Conservation (phyloP, 2,797 vertebrate species). For the Dipus sagitta region DNA sequence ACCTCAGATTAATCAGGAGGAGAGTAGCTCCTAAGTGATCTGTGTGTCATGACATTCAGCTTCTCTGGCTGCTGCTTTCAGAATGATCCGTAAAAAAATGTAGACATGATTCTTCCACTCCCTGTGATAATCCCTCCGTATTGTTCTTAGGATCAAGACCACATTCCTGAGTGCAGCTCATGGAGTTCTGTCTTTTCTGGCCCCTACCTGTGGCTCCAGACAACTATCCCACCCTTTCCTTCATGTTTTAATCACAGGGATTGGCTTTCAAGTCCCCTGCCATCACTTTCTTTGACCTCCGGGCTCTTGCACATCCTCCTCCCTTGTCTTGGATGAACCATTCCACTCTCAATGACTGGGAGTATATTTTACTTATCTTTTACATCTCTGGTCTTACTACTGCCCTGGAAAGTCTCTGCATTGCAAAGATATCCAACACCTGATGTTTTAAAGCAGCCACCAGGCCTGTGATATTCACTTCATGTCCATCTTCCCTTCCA, state of each 20-base stretch:
- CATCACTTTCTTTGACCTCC: not conserved
- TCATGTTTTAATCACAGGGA: not conserved
- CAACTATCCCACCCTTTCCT: not conserved
- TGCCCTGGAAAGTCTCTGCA: not conserved
- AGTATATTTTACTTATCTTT: not conserved
- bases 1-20: not conserved
- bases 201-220: not conserved
- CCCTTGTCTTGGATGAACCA: not conserved
- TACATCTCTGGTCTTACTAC: not conserved
- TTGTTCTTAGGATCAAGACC: conserved; percentile 53
- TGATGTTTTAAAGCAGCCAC: conserved; percentile 13
- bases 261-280: not conserved
- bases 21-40: not conserved
- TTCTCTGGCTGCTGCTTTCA: conserved; percentile 29
- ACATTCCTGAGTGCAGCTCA: conserved; percentile 9
- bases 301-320: not conserved
- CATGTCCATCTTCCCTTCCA: not conserved
- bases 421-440: not conserved
- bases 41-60: not conserved
- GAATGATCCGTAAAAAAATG: conserved; percentile 55
- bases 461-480: not conserved
- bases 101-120: conserved; percentile 25
- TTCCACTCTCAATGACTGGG: not conserved
- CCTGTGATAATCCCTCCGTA: conserved; percentile 31
- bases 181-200: not conserved